Percentiles rank a stretch among this genome's conserved stretches.
Conservation (phyloP, 2,888 invertebrate genomes). For the Erebia aethiops region DNA sequence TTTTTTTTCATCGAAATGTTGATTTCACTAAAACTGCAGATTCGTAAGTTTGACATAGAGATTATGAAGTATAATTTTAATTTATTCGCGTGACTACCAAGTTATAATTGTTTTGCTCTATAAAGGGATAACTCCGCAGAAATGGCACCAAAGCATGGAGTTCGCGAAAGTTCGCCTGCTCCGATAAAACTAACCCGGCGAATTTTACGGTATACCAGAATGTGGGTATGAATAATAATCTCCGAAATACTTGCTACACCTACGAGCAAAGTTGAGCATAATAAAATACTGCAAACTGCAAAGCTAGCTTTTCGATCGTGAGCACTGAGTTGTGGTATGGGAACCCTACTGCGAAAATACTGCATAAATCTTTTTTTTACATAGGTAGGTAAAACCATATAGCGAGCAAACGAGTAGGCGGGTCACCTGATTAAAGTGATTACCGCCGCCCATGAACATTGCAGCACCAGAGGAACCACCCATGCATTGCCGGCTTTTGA, state of each 20-base stretch:
- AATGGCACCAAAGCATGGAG: constrained; percentile 12
- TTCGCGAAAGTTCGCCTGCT: constrained; percentile 17
- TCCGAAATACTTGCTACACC: background rate
- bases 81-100: constrained; percentile 7
- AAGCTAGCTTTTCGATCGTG: background rate
- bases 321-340: background rate
- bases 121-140: constrained; percentile 19
- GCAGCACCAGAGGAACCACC: too few species aligned
- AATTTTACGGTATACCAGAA: constrained; percentile 6
- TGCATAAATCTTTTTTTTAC: too few species aligned
- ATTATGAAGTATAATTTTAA: constrained; percentile 6
- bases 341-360: too few species aligned
- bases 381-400: too few species aligned
- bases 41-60: too few species aligned
- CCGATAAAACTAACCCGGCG: constrained; percentile 5
- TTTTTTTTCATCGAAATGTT: too few species aligned
- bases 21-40: too few species aligned
- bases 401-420: too few species aligned
- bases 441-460: too few species aligned
- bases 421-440: too few species aligned
- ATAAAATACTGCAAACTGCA: background rate
- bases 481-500: too few species aligned
- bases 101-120: constrained; percentile 15
- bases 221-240: constrained; percentile 12
- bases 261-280: background rate